Base-by-base conservation (phyloP, 1,140 invertebrate genomes). In the Oscheius sp. region DNA sequence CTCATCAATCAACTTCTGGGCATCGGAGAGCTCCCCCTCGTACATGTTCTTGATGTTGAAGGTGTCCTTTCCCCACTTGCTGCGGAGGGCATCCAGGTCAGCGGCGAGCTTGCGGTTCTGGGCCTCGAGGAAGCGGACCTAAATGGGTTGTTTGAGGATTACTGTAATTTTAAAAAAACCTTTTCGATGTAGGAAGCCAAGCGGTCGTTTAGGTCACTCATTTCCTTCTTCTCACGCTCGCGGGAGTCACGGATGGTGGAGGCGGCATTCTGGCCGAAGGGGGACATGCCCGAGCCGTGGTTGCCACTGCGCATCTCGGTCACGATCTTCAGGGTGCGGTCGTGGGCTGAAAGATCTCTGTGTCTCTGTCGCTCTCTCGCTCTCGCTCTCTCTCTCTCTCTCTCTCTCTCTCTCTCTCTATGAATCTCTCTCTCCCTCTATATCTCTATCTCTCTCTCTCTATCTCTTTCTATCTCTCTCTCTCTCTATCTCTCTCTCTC, bases 101-200 rank as follows among this genome's bases (percentile, higher is more conserved):
- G 83, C 79, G 31, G 82, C 85, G 26, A 87, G 76, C 69, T 86
- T 86, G 65, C 85, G 80, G 77, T 85, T 86, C 75, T 86, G 85
- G 28, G 87, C 87, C 67, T 87, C 87, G 34, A 87, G 77, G 63
- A 86, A 87, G 38, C 87, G 81, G n/a, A 87, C 86, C 63, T 65
- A 13, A 38, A 42, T 10, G 38, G 38, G 38, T 42, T 42, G 38
- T 42, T 42, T 42, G 7, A 42, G 38, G 7, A 10, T 42, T 42
- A 10, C 28, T 28, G 23, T 13, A 58, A 58, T 58, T n/a, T 20
- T n/a, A 23, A 10, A 28, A 10, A 58, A 20, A 65, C 66, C 59
- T 87, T 80, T 72, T 87, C 87, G 72, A 87, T 87, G 79, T 87
- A 87, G 68, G 76, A 78, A 61, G 86, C 87, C 64, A 87, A 85